A percentile compares a stretch with the other conserved stretches of the same genome.
Evolutionary conservation across 2,888 invertebrate genomes (phyloP).

Genomic region (Mechanitis messenoides): DNA sequence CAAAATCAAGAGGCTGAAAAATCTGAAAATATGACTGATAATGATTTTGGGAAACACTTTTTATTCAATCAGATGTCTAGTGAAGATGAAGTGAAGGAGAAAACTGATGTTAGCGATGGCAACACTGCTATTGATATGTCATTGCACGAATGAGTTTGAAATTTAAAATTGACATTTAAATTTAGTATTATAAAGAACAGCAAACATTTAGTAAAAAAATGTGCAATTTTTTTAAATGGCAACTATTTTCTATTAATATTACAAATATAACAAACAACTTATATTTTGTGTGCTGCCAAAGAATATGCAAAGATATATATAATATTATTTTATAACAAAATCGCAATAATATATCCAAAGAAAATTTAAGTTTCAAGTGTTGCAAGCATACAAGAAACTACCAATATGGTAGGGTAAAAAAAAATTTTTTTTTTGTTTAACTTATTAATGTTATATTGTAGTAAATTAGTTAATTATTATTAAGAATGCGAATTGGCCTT

Average conservation of each 20-base stretch:
- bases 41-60: slow-evolving; percentile 68
- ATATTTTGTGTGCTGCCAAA: slow-evolving; percentile 42
- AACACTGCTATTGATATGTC: slow-evolving; percentile 58
- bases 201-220: not conserved
- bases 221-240: slow-evolving; percentile 5
- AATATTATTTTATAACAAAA: slow-evolving; percentile 8
- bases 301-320: slow-evolving; percentile 42
- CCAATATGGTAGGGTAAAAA: slow-evolving; percentile 9
- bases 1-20: slow-evolving; percentile 40
- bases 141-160: slow-evolving; percentile 43
- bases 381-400: slow-evolving; percentile 5
- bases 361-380: slow-evolving; percentile 34
- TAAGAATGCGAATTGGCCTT: slow-evolving; percentile 57
- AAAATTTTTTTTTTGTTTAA: slow-evolving; percentile 24
- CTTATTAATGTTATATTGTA: slow-evolving; percentile 35
- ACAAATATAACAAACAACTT: slow-evolving; percentile 14
- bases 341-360: slow-evolving; percentile 51
- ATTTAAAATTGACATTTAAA: not conserved
- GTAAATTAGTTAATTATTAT: slow-evolving; percentile 31
- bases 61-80: slow-evolving; percentile 51
- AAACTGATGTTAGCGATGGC: slow-evolving; percentile 36
- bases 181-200: not conserved
- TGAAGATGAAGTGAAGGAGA: slow-evolving; percentile 47
- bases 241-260: slow-evolving; percentile 2
- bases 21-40: slow-evolving; percentile 39